Percentiles rank a stretch among this genome's conserved stretches.
Evolutionary conservation across 2,113 vertebrate genomes (phyloP).

Genomic region (Mastomys natalensis): DNA sequence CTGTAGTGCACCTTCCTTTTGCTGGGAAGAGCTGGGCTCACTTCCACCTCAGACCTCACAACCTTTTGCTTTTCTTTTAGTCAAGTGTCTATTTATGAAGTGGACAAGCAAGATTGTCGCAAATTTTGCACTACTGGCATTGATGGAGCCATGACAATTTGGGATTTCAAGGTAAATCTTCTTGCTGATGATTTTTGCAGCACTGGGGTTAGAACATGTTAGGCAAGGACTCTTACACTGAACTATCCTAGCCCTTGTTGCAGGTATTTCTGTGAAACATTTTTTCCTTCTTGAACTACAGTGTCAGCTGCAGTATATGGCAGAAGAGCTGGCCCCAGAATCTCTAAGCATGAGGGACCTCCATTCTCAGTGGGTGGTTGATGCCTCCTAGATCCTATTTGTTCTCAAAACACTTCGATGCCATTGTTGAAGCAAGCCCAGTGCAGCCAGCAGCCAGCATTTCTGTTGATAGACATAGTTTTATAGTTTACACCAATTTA

Average conservation of each 20-base stretch:
- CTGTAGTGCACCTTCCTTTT: not conserved
- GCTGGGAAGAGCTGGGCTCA: not conserved
- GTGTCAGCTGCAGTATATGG: not conserved
- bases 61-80: slow-evolving; percentile 83
- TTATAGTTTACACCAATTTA: not conserved
- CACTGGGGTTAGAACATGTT: not conserved
- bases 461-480: not conserved
- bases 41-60: not conserved
- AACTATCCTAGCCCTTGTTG: not conserved
- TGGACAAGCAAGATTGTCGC: slow-evolving; percentile 98
- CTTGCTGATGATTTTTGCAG: not conserved
- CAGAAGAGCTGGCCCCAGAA: not conserved
- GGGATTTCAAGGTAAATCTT: slow-evolving; percentile 97
- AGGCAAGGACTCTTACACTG: not conserved
- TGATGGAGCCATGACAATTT: slow-evolving; percentile 99
- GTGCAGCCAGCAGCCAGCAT: not conserved
- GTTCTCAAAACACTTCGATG: not conserved
- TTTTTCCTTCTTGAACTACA: not conserved
- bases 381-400: not conserved
- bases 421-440: not conserved
- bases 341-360: not conserved
- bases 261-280: not conserved
- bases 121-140: slow-evolving; percentile 99
- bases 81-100: slow-evolving; percentile 99
- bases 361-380: not conserved